Percentiles rank a stretch among this genome's conserved stretches.
Conservation (phyloP, 2,113 vertebrate species). For the Corvus cornix region DNA sequence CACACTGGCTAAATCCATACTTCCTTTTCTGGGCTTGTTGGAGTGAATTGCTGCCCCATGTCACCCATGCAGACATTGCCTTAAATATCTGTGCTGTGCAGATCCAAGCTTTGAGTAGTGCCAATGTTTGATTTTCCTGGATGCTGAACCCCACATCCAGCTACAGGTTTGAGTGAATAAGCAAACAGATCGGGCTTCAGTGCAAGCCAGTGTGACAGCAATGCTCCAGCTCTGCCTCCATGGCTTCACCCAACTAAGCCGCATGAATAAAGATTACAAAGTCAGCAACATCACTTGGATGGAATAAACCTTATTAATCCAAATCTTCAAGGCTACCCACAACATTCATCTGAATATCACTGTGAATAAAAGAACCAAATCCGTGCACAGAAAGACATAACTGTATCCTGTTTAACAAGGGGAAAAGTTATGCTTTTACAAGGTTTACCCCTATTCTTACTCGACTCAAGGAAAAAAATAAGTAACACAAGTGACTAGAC, state of each 20-base stretch:
- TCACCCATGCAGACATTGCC: neutral
- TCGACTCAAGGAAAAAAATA: neutral
- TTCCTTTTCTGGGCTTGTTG: neutral
- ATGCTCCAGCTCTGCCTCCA: neutral
- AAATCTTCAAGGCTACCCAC: slow-evolving; percentile 33
- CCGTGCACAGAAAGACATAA: neutral
- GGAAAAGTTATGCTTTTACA: neutral
- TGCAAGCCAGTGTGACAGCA: neutral
- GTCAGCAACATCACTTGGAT: neutral
- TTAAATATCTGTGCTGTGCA: neutral
- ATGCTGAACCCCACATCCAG: neutral
- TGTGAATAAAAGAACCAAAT: slow-evolving; percentile 9
- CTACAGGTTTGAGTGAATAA: neutral
- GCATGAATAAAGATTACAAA: neutral
- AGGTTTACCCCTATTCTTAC: neutral
- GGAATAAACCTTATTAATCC: slow-evolving; percentile 32
- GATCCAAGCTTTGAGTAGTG: neutral
- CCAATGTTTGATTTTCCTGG: neutral
- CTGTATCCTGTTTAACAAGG: neutral
- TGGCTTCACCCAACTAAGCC: neutral
- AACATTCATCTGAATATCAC: neutral
- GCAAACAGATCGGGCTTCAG: rapidly evolving
- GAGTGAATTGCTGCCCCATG: neutral
- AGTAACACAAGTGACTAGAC: neutral
- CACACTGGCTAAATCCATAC: neutral